Conservation (phyloP, 2,888 invertebrate species). For the Harpalus rubripes region DNA sequence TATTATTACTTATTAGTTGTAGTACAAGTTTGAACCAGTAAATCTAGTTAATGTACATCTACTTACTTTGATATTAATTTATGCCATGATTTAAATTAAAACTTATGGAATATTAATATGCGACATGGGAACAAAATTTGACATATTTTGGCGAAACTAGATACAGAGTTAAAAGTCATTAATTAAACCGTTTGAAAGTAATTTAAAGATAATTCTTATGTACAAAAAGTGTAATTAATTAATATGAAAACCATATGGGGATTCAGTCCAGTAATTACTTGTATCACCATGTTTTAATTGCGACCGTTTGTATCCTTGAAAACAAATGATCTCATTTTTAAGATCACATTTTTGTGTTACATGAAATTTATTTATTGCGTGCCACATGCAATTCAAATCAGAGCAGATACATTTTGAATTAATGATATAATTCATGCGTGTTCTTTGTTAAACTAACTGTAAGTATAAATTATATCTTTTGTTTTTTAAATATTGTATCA, state of each 20-base stretch:
- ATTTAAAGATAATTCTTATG: not conserved
- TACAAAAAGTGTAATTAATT: not conserved
- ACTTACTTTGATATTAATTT: not conserved
- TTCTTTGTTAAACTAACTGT: not conserved
- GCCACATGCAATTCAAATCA: conserved; percentile 12
- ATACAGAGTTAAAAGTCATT: not conserved
- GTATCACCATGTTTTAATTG: conserved; percentile 15
- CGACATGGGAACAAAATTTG: too few species aligned
- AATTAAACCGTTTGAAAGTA: not conserved
- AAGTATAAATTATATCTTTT: too few species aligned
- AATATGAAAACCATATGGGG: not conserved
- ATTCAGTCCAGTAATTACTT: not conserved
- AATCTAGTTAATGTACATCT: not conserved
- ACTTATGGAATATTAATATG: not conserved
- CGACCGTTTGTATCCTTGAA: conserved; percentile 6
- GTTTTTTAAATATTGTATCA: too few species aligned
- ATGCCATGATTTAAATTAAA: not conserved
- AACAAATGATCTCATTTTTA: conserved; percentile 1
- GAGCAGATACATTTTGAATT: conserved; percentile 4
- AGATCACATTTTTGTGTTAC: conserved; percentile 1
- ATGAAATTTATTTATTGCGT: conserved; percentile 19
- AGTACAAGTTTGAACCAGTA: conserved; percentile 2
- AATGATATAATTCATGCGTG: not conserved
- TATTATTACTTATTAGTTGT: not conserved
- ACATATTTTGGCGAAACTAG: too few species aligned